Conservation (phyloP, 2,888 invertebrate genomes). For the Heteromyza rotundicornis region DNA sequence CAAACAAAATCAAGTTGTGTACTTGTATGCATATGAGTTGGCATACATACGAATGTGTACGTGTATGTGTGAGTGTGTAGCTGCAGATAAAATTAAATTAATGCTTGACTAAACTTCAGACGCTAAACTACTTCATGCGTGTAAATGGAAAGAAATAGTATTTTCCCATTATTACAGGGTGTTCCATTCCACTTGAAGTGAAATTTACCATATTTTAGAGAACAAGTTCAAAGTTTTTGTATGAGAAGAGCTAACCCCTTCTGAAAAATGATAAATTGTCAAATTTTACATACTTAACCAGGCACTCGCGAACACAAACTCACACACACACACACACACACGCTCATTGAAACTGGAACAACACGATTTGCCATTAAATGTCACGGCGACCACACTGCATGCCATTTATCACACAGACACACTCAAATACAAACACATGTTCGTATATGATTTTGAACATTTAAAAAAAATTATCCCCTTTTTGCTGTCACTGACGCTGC, state of each 20-base stretch:
- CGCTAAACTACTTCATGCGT: background rate
- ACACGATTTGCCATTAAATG: background rate
- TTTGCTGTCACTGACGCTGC: background rate
- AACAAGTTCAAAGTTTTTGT: background rate
- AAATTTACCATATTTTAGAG: too few relatives aligned
- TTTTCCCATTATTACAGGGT: too few relatives aligned
- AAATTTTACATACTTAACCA: background rate
- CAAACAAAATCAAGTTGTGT: background rate
- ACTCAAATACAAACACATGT: background rate
- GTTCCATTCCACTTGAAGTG: too few relatives aligned
- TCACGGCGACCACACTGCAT: background rate
- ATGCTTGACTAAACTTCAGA: slow-evolving; percentile 1
- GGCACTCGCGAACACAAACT: background rate
- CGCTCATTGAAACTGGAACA: background rate
- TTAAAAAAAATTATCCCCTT: background rate
- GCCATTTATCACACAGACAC: background rate
- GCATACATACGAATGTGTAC: background rate
- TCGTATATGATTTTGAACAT: background rate
- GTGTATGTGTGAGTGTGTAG: background rate
- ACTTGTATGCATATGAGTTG: too few relatives aligned
- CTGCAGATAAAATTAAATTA: background rate
- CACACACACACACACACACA: background rate
- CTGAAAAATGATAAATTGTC: slow-evolving; percentile 4
- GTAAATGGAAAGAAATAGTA: too few relatives aligned
- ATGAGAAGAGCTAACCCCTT: background rate